phyloP scores from a whole-genome alignment of 2,888 invertebrate species.

The Zelleria hepariella region DNA sequence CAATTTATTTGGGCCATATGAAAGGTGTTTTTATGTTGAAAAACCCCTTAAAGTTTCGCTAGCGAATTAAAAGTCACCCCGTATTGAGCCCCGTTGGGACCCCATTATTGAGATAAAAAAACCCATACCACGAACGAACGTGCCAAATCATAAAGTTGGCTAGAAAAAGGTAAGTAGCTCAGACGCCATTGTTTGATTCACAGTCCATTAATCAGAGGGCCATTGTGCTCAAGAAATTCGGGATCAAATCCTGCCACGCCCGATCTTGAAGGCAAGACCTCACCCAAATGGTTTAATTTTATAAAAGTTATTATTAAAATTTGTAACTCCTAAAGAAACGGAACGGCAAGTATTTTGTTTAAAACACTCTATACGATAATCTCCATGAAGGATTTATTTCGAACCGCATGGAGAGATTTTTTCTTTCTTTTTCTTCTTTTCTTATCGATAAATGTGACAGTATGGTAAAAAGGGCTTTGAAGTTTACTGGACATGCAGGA shows the following conservation, averaged over 20 bases:
- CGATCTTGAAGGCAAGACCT: background rate
- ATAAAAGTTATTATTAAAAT: background rate
- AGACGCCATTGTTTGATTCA: constrained; percentile 53
- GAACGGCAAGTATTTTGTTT: too few species aligned
- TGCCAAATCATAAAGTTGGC: background rate
- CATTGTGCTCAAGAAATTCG: constrained; percentile 35
- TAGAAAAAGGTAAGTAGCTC: background rate
- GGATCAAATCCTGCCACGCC: constrained; percentile 26
- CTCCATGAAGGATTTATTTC: background rate
- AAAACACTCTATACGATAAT: too few species aligned
- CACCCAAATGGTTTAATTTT: background rate
- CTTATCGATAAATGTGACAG: too few species aligned
- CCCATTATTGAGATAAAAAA: too few species aligned
- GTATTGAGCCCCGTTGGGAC: too few species aligned
- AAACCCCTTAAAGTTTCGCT: too few species aligned
- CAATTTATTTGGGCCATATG: too few species aligned
- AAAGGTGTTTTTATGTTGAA: too few species aligned
- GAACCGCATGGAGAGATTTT: background rate
- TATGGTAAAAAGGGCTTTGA: background rate
- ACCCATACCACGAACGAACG: background rate
- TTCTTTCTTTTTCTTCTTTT: background rate
- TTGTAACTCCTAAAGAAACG: too few species aligned
- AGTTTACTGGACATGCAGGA: background rate
- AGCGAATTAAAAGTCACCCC: too few species aligned
- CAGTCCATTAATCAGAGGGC: constrained; percentile 58